Evolutionary conservation across 2,113 vertebrate species (phyloP), one percentile per base, ranked within the genome.

Genomic region (Nymphicus hollandicus): DNA sequence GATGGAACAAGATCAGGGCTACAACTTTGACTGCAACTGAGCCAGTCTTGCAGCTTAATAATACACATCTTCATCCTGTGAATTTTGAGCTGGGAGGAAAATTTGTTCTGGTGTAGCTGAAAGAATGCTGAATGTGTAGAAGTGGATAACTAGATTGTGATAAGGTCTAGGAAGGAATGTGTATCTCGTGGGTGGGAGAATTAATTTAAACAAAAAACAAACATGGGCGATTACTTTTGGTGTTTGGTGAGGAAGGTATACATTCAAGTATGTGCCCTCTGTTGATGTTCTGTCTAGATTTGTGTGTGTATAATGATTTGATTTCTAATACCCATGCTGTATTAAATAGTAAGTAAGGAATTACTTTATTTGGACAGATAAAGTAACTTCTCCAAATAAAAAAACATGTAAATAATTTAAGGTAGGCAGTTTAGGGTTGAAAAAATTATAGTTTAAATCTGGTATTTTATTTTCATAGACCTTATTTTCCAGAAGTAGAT

Each of bases 251-350:
- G 13, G 16, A 64, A 18, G 39, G 35, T 39, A 16, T 33, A 13
- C 2, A 0, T 86, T 65, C 1, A 12, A 61, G 22, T 23, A 49
- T 0, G 0, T 35, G 56, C 15, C 20, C 10, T 55, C 49, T 80
- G 17, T 79, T 82, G 58, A 18, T n/a, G 7, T 66, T 71, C 4
- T 15, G 0, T 37, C 17, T 88, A 43, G n/a, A 58, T 65, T 18
- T 83, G 9, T 74, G 3, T 33, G 11, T 80, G 13, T 41, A 6
- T 56, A 13, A 13, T 3, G 1, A 41, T 64, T 74, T 74, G 49
- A 63, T 64, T 84, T 93, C 35, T 53, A 64, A 71, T 84, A 53
- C 7, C 8, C 0, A 0, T 71, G 20, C 46, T 87, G 11, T 41
- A 74, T 66, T 56, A 63, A 87, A 63, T 44, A 35, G 3, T 43